phyloP scores from a whole-genome alignment of 2,113 vertebrate genomes.

The Chiloscyllium plagiosum region DNA sequence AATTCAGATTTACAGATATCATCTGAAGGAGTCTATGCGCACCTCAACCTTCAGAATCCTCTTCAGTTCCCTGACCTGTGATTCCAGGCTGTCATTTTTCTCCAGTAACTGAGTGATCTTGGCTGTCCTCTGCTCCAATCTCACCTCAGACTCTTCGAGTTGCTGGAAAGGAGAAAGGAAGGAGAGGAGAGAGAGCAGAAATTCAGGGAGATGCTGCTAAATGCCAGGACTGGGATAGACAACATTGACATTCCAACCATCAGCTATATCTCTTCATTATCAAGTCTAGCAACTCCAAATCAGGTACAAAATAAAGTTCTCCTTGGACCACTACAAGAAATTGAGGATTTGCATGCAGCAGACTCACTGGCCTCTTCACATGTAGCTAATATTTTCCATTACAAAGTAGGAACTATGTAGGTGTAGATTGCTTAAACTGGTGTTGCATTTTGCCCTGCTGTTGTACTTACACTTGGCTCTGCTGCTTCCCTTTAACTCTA shows the following conservation, averaged over 20 bases:
- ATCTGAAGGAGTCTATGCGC: not conserved
- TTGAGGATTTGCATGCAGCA: not conserved
- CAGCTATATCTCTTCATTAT: not conserved
- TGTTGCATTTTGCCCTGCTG: not conserved
- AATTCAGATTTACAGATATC: not conserved
- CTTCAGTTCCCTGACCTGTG: conserved; percentile 43
- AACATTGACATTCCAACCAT: not conserved
- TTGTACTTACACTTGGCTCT: not conserved
- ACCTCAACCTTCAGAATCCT: conserved; percentile 43
- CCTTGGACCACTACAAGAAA: not conserved
- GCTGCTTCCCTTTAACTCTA: not conserved
- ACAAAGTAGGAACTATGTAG: not conserved
- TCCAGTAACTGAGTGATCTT: conserved; percentile 48
- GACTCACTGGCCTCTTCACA: not conserved
- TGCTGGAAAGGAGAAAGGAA: conserved; percentile 45
- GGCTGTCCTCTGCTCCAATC: conserved; percentile 52
- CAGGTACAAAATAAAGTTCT: not conserved
- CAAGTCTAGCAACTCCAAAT: not conserved
- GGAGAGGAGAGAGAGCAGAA: not conserved
- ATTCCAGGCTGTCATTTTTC: conserved; percentile 51
- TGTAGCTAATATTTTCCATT: not conserved
- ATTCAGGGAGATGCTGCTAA: not conserved
- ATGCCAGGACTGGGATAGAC: not conserved
- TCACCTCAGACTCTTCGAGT: conserved; percentile 55
- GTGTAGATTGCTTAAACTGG: not conserved